Evolutionary conservation across 2,888 invertebrate species (phyloP).

Genomic region (Electrophaes corylata): DNA sequence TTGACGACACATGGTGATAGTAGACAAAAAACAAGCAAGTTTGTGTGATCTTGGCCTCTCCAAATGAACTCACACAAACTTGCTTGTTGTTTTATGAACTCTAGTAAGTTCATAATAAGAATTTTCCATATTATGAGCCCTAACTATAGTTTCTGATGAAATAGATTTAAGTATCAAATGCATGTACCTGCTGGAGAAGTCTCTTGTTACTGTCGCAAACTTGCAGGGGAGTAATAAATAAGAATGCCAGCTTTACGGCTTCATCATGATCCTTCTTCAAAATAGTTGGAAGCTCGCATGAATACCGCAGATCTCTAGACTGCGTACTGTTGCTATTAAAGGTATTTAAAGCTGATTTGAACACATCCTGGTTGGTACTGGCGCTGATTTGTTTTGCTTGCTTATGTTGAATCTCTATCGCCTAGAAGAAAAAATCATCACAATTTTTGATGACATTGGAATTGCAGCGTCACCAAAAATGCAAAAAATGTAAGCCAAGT

Average conservation of each 20-base stretch:
- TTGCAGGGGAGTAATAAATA: slow-evolving; percentile 5
- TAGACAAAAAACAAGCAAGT: no score
- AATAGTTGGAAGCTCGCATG: neutral
- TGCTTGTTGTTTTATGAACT: no score
- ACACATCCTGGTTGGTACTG: neutral
- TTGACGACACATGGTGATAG: no score
- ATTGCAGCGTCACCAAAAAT: no score
- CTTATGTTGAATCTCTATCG: slow-evolving; percentile 11
- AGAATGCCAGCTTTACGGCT: neutral
- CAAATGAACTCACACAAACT: no score
- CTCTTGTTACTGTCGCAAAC: slow-evolving; percentile 11
- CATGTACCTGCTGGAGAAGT: slow-evolving; percentile 7
- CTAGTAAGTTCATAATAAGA: no score
- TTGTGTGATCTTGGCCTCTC: no score
- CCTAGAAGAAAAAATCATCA: slow-evolving; percentile 15
- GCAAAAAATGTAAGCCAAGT: no score
- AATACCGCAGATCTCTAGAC: neutral
- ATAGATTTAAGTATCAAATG: no score
- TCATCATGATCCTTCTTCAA: slow-evolving; percentile 1
- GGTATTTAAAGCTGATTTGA: slow-evolving; percentile 3
- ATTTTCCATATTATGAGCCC: no score
- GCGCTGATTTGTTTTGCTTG: slow-evolving; percentile 12
- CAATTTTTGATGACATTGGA: no score
- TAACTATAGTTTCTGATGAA: no score
- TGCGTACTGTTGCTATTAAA: neutral